Conservation (phyloP, 2,888 invertebrate genomes). For the Sabatieria punctata region DNA sequence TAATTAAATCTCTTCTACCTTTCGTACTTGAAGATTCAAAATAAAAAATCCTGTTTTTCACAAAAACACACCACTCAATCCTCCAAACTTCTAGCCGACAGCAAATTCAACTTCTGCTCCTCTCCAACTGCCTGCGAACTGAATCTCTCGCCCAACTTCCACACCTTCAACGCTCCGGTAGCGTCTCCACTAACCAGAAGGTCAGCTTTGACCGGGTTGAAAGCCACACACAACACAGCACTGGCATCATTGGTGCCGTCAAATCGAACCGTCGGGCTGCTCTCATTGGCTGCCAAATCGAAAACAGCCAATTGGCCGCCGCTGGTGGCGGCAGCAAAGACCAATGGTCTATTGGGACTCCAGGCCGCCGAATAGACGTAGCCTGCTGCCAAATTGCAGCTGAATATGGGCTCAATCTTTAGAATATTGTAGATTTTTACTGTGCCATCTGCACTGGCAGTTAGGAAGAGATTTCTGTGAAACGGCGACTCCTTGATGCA, state of each 20-base stretch:
- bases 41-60: too few species aligned
- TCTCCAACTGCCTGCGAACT: neutral
- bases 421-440: neutral
- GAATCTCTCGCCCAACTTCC: constrained; percentile 3
- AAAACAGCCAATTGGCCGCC: neutral
- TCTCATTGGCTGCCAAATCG: neutral
- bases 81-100: too few species aligned
- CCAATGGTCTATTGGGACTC: constrained; percentile 1
- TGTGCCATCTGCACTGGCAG: constrained; percentile 3
- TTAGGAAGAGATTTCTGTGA: neutral
- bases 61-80: too few species aligned
- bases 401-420: neutral
- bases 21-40: too few species aligned
- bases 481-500: neutral
- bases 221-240: neutral
- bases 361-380: neutral
- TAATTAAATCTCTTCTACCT: too few species aligned
- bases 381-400: neutral
- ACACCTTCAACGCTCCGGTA: neutral
- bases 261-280: neutral
- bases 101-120: neutral
- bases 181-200: constrained; percentile 3
- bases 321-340: neutral
- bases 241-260: neutral
- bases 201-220: neutral